Evolutionary conservation across 2,113 vertebrate genomes (phyloP), one percentile per base, ranked within the genome.

Genomic region (Scomber colias): DNA sequence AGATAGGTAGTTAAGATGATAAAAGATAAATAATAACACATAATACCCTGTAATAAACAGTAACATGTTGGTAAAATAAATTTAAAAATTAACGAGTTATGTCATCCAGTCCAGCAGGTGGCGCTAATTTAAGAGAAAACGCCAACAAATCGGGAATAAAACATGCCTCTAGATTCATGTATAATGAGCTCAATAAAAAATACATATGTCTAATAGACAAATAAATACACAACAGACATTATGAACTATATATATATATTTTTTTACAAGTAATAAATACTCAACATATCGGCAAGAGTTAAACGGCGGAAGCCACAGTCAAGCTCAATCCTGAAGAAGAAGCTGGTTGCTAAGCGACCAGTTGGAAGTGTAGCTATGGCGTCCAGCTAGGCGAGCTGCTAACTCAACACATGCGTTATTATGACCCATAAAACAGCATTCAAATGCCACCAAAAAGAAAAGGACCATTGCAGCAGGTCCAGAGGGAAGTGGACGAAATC

Each of bases 381-480:
- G 15, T 77, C 64, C 50, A 31, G 55, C 61, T 31, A 54, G 46
- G 1, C 1, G 1, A 19, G 10, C 4, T 13, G 75, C 79, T 84
- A 66, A 53, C 30, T n/a, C 19, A 27, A 55, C 45, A 17, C 45
- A 74, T 35, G 27, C 15, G 24, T 27, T 27, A 59, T 4, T 14
- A 31, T 48, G 6, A 17, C 0, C 8, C 8, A 3, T n/a, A 51
- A 77, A 78, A 55, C 13, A 12, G 27, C 13, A 0, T 6, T n/a
- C 68, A 82, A 65, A 95, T 95, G 93, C 81, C 93, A 21, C 86
- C 75, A 1, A 95, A 90, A 78, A 90, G 90, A 83, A 92, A 77
- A 77, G 93, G 93, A 65, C 84, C 92, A 3, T 73, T 95, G 53
- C 94, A 93, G 27, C 84, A 88, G 11, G 59, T 87, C 5, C 92